Evolutionary conservation across 2,888 invertebrate genomes (phyloP).

Genomic region (Biston betularia): DNA sequence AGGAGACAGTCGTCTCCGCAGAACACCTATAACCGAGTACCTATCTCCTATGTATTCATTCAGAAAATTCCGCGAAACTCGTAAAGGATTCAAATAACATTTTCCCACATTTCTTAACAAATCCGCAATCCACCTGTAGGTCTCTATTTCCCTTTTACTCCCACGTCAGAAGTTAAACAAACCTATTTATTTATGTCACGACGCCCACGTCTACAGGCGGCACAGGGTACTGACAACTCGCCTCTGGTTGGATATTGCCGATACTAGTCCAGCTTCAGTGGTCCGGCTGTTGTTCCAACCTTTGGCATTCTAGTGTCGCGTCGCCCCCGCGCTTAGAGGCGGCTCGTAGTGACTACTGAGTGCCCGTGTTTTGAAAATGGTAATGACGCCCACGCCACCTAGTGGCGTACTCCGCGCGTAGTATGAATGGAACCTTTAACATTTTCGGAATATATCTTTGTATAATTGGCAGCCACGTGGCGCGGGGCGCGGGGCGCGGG

Average conservation of each 20-base stretch:
- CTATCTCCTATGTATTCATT: too few species aligned
- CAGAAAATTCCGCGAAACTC: background rate
- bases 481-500: background rate
- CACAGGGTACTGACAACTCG: too few species aligned
- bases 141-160: slow-evolving; percentile 1
- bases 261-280: too few species aligned
- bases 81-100: background rate
- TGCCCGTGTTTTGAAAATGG: slow-evolving; percentile 8
- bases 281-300: background rate
- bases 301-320: slow-evolving; percentile 9
- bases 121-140: background rate
- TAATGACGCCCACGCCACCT: slow-evolving; percentile 14
- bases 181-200: background rate
- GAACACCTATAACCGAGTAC: too few species aligned
- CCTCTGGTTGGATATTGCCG: too few species aligned
- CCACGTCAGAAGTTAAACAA: background rate
- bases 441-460: slow-evolving; percentile 17
- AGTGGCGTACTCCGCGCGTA: slow-evolving; percentile 1
- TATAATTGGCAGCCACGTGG: slow-evolving; percentile 15
- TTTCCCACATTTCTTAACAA: background rate
- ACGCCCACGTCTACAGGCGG: background rate
- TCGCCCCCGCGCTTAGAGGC: background rate
- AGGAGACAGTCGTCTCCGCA: too few species aligned
- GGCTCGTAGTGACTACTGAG: background rate
- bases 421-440: slow-evolving; percentile 2